These are phyloP conservation scores for Isichthys henryi DNA, from an alignment of 2,113 vertebrate genomes.

Conservation along the genomic window DNA sequence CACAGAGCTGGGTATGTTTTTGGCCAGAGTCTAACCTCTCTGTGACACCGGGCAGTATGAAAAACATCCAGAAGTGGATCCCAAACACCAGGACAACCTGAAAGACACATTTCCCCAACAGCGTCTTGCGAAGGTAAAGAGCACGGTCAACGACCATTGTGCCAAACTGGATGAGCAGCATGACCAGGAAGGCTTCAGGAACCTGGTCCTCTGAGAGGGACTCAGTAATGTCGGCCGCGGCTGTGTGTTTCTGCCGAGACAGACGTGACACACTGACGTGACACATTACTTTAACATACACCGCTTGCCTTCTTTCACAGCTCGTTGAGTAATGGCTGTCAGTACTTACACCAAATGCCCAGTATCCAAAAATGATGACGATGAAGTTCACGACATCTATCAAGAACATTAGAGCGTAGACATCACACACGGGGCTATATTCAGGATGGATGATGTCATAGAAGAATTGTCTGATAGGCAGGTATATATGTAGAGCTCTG, in stretches of 20 bases:
- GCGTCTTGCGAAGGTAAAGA: constrained; percentile 63
- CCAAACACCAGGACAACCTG: constrained; percentile 65
- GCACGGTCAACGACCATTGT: constrained; percentile 64
- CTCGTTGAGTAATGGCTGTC: no score
- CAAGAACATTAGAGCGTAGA: constrained; percentile 61
- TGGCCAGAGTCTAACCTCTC: constrained; percentile 49
- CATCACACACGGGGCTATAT: constrained; percentile 57
- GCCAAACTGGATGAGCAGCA: constrained; percentile 66
- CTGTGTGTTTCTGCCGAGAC: constrained; percentile 54
- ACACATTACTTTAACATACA: not conserved
- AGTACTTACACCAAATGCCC: constrained; percentile 65
- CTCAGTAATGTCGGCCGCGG: constrained; percentile 58
- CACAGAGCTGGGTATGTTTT: not conserved
- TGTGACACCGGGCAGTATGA: constrained; percentile 65
- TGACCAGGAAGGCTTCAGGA: constrained; percentile 64
- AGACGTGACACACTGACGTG: not conserved
- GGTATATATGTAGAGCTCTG: constrained; percentile 58
- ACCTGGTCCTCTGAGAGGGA: constrained; percentile 68
- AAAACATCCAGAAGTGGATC: constrained; percentile 73
- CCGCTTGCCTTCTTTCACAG: not conserved
- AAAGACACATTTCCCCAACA: constrained; percentile 64
- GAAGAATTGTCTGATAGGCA: constrained; percentile 65
- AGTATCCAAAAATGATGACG: constrained; percentile 62
- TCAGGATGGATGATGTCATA: constrained; percentile 66
- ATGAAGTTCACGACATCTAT: constrained; percentile 65